Evolutionary conservation across 2,113 vertebrate genomes (phyloP).

Genomic region (human): GRCh38 chr4:102534001-102534500

Average conservation of each 20-base stretch:
- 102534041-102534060: constrained; percentile 13
- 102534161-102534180: background rate
- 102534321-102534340: background rate
- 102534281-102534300: background rate
- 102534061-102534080: background rate
- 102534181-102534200: background rate
- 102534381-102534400: background rate
- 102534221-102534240: background rate
- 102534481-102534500: background rate
- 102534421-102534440: background rate
- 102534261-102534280: background rate
- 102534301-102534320: background rate
- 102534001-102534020: background rate
- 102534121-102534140: background rate
- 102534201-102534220: background rate
- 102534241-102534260: background rate
- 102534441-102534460: background rate
- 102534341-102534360: background rate
- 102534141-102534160: background rate
- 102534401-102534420: background rate
- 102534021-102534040: background rate
- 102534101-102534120: background rate
- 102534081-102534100: background rate
- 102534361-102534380: background rate
- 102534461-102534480: background rate